Base-by-base conservation (phyloP, 92 coral and sea anemone genomes). In the Epizoanthus ramosus region DNA sequence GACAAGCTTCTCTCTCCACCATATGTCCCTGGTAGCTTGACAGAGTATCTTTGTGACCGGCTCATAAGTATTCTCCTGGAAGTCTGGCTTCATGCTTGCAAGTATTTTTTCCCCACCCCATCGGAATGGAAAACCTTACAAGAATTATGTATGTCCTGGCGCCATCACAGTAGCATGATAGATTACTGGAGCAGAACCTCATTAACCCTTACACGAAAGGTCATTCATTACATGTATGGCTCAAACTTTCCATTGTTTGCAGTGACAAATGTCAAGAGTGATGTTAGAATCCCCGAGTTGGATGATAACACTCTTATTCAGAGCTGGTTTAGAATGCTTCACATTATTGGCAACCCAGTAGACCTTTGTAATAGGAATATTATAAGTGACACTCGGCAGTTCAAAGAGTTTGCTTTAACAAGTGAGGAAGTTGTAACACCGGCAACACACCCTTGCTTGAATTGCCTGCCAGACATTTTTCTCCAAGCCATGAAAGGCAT, bases 81-180 rank as follows among this genome's bases (percentile, higher is more conserved):
- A 52, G 98, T 97, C 9, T 97, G 99, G 99, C 91, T 97, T 31
- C 89, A 90, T 68, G 99, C 99, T 23, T 87, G 98, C 70, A 79
- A 83, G 9, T 90, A 93, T 83, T 90, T 90, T 45, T 97, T 97
- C 33, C 99, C 98, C 8, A 88, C 95, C 6, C 99, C 99, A 0
- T 93, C 99, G 0, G 83, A 94, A 88, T 97, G 99, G 99, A 97
- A 97, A 64, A 97, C 99, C 4, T 60, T 97, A 79, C 95, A 97
- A 75, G 99, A 97, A 77, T 88, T 97, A 71, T 97, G 99, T 74
- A 77, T 91, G 86, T 90, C 94, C 1, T 97, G 99, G 99, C 83
- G 99, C 33, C 99, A 97, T 65, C 99, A 97, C 65, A 87, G 88
- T 56, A 90, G 95, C 9, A 92, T 97, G 94, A 88, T 97, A 24